A percentile compares a stretch with the other conserved stretches of the same genome.
Evolutionary conservation across 1,140 invertebrate species (phyloP).

Genomic region (Aporrectodea caliginosa): DNA sequence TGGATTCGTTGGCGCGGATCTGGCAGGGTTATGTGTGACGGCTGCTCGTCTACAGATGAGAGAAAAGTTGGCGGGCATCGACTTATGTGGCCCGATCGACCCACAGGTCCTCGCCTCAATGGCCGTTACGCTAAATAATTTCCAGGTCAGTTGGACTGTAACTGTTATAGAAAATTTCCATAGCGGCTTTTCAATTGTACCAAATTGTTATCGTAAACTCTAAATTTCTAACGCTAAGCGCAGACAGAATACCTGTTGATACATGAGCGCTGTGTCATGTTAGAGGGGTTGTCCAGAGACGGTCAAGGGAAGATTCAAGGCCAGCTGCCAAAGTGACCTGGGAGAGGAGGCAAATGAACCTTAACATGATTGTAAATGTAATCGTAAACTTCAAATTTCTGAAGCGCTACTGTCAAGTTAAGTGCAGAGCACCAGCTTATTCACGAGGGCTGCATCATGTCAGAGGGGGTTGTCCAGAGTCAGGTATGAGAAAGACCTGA

Average conservation of each 20-base stretch:
- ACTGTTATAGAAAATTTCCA: too few relatives aligned
- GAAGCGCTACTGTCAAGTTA: too few relatives aligned
- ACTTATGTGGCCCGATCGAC: conserved; percentile 98
- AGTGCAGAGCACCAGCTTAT: too few relatives aligned
- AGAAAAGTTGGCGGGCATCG: conserved; percentile 99
- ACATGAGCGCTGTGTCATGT: neutral
- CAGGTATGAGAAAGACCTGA: too few relatives aligned
- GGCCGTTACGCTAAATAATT: conserved; percentile 98
- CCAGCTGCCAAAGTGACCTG: too few relatives aligned
- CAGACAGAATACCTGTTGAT: neutral
- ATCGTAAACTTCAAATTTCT: too few relatives aligned
- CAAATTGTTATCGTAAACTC: neutral
- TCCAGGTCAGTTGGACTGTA: conserved; percentile 72
- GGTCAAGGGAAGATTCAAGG: neutral
- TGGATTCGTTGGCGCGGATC: conserved; percentile 96
- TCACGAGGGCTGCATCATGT: too few relatives aligned
- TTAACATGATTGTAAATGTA: too few relatives aligned
- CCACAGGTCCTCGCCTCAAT: conserved; percentile 94
- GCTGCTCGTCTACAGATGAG: conserved; percentile 98
- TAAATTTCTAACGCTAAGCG: neutral
- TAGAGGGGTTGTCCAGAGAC: neutral
- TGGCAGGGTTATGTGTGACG: conserved; percentile 98
- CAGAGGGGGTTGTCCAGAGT: too few relatives aligned
- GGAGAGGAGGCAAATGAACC: too few relatives aligned
- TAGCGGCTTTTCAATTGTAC: neutral